Conservation (phyloP, 2,888 invertebrate species). For the Lysandra bellargus region DNA sequence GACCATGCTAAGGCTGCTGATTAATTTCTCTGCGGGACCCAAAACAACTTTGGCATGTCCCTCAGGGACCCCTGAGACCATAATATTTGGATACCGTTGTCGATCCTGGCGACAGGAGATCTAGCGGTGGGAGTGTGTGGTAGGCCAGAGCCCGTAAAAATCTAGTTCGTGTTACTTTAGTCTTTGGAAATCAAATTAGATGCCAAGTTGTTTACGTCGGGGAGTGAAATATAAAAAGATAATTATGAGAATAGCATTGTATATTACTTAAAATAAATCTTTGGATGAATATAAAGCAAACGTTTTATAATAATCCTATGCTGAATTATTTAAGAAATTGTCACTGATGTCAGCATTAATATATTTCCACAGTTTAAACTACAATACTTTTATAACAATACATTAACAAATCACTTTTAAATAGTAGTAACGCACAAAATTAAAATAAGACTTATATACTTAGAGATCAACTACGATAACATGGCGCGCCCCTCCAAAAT, state of each 20-base stretch:
- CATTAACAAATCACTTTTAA: neutral
- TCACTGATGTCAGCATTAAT: conserved; percentile 14
- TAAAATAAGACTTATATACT: neutral
- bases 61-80: no score
- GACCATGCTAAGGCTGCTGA: no score
- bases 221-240: neutral
- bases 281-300: conserved; percentile 27
- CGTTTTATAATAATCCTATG: neutral
- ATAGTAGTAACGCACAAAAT: neutral
- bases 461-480: neutral
- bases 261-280: conserved; percentile 27
- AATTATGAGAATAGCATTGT: neutral
- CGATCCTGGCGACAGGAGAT: no score
- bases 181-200: neutral
- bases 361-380: neutral
- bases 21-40: no score
- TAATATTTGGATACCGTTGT: no score
- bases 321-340: neutral
- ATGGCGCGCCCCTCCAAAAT: no score
- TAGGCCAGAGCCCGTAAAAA: no score
- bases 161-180: no score
- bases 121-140: no score
- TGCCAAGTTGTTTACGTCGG: neutral
- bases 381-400: conserved; percentile 14
- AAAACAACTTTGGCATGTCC: no score